Conservation (phyloP, 2,113 vertebrate genomes). For the Aegotheles bennettii region DNA sequence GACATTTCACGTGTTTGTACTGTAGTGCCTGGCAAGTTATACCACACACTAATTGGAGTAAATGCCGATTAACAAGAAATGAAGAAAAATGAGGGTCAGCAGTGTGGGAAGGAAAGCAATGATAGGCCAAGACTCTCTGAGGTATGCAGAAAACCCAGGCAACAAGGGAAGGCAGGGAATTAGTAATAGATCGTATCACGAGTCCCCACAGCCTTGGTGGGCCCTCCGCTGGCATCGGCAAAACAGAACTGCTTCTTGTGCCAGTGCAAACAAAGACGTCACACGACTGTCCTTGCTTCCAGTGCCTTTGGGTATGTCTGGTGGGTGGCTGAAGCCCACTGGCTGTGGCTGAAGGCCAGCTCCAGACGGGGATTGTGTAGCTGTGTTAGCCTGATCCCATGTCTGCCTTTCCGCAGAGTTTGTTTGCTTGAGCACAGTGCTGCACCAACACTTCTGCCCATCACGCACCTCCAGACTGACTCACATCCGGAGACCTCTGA, state of each 20-base stretch:
- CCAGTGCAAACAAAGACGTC: slow-evolving; percentile 26
- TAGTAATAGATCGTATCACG: not conserved
- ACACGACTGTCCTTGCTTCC: not conserved
- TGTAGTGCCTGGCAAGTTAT: not conserved
- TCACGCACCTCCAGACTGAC: not conserved
- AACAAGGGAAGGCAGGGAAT: not conserved
- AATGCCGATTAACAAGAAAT: not conserved
- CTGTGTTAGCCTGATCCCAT: slow-evolving; percentile 49
- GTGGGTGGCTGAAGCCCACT: slow-evolving; percentile 6
- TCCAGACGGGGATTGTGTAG: not conserved
- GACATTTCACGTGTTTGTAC: not conserved
- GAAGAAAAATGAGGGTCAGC: slow-evolving; percentile 7
- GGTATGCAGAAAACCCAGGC: not conserved
- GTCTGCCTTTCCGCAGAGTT: not conserved
- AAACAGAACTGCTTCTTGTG: not conserved
- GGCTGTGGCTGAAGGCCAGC: not conserved
- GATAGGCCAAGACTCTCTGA: not conserved
- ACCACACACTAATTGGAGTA: not conserved
- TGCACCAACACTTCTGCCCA: not conserved
- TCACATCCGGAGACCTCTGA: not conserved
- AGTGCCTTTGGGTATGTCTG: slow-evolving; percentile 40
- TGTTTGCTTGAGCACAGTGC: slow-evolving; percentile 25
- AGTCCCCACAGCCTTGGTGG: not conserved
- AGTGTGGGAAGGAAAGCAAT: not conserved
- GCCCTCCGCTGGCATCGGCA: not conserved